phyloP scores from a whole-genome alignment of 2,888 invertebrate genomes.

The Epinotia nisella region DNA sequence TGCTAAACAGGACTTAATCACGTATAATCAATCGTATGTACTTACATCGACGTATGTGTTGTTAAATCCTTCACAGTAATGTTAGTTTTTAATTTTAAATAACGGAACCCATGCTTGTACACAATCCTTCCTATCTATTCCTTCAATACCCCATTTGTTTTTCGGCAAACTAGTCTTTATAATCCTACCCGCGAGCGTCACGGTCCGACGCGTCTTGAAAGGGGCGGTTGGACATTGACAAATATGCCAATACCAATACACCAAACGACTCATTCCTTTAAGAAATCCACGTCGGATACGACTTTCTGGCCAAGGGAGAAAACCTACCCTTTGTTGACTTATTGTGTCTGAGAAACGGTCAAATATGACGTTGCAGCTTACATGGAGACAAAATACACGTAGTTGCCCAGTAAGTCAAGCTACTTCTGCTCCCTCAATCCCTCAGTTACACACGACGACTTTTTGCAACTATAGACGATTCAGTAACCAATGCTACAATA shows the following conservation, averaged over 20 bases:
- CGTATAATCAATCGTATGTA: not conserved
- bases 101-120: constrained; percentile 10
- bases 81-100: too few relatives aligned
- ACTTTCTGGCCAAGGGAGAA: not conserved
- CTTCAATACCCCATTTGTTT: constrained; percentile 33
- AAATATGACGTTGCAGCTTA: constrained; percentile 31
- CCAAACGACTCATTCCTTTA: not conserved
- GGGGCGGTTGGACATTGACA: constrained; percentile 33
- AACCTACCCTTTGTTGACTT: constrained; percentile 30
- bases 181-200: constrained; percentile 40
- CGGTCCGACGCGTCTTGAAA: constrained; percentile 32
- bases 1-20: too few relatives aligned
- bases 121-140: not conserved
- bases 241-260: constrained; percentile 33
- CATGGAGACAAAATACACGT: not conserved
- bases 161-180: constrained; percentile 36
- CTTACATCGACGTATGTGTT: not conserved
- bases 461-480: too few relatives aligned
- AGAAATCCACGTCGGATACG: constrained; percentile 3
- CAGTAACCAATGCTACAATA: too few relatives aligned
- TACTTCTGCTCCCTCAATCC: too few relatives aligned
- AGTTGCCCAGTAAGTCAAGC: not conserved
- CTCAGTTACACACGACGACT: too few relatives aligned
- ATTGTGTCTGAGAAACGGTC: constrained; percentile 30
- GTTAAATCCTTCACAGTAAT: not conserved